Evolutionary conservation across 2,113 vertebrate genomes (phyloP).

Genomic region (Lathamus discolor): DNA sequence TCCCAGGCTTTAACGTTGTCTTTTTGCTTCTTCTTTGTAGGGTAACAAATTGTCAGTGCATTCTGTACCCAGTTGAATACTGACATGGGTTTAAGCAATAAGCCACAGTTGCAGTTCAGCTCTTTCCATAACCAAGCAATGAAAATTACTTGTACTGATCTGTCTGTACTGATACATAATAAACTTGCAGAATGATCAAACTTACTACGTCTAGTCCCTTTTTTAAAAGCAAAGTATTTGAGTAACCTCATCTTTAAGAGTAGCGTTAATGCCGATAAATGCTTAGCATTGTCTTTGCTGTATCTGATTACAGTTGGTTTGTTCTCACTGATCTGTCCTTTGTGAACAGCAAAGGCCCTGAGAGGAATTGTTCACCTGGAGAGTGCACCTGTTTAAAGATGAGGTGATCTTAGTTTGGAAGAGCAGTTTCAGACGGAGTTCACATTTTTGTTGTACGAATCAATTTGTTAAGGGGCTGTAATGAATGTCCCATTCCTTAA

Average conservation of each 20-base stretch:
- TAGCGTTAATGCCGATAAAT: not conserved
- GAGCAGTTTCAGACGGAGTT: not conserved
- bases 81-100: not conserved
- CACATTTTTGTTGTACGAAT: not conserved
- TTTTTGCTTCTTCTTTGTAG: conserved; percentile 21
- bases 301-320: not conserved
- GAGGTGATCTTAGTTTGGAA: not conserved
- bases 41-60: not conserved
- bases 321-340: not conserved
- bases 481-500: not conserved
- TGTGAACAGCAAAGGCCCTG: not conserved
- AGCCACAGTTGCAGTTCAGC: not conserved
- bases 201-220: not conserved
- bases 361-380: not conserved
- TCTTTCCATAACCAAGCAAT: not conserved
- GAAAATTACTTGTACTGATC: not conserved
- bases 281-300: not conserved
- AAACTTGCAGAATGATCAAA: conserved; percentile 34
- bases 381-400: not conserved
- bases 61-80: not conserved
- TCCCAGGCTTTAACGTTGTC: not conserved
- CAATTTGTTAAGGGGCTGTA: not conserved
- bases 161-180: conserved; percentile 39
- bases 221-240: not conserved
- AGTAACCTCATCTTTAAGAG: not conserved